These are phyloP conservation scores for Danionella cerebrum DNA, from an alignment of 2,113 vertebrate genomes.

Conservation along the genomic window DNA sequence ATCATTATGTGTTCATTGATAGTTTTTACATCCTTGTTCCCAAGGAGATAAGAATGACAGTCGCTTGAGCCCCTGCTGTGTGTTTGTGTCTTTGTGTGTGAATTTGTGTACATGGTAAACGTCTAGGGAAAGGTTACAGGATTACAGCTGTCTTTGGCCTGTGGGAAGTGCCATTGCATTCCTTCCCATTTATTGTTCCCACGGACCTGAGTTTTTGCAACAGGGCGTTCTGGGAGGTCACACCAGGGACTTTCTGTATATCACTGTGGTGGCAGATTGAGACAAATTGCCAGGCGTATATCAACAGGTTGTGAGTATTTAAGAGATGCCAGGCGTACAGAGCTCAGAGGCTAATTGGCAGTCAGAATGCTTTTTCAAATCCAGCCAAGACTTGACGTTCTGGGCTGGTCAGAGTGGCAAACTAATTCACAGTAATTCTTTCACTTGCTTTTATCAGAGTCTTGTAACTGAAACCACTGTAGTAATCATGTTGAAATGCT, in stretches of 20 bases:
- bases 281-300: conserved; percentile 62
- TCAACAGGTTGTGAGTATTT: conserved; percentile 59
- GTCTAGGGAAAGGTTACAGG: conserved; percentile 61
- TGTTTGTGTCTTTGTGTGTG: background rate
- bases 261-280: conserved; percentile 46
- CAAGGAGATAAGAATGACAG: background rate
- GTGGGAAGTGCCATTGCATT: conserved; percentile 90
- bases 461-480: conserved; percentile 50
- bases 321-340: conserved; percentile 39
- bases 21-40: background rate
- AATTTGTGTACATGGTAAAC: conserved; percentile 18
- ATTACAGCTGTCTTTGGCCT: conserved; percentile 88
- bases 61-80: conserved; percentile 16
- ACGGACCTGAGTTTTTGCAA: conserved; percentile 76
- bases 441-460: conserved; percentile 43
- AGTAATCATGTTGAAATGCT: conserved; percentile 55
- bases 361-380: background rate
- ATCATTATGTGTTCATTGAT: background rate
- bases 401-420: conserved; percentile 7
- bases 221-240: conserved; percentile 73
- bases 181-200: conserved; percentile 90
- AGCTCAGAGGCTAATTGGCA: conserved; percentile 24
- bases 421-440: conserved; percentile 40
- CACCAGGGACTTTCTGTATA: conserved; percentile 64
- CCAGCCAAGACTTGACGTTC: background rate